These are phyloP conservation scores for Punctoribates punctum DNA, from an alignment of 2,888 invertebrate genomes.

Conservation along the genomic window DNA sequence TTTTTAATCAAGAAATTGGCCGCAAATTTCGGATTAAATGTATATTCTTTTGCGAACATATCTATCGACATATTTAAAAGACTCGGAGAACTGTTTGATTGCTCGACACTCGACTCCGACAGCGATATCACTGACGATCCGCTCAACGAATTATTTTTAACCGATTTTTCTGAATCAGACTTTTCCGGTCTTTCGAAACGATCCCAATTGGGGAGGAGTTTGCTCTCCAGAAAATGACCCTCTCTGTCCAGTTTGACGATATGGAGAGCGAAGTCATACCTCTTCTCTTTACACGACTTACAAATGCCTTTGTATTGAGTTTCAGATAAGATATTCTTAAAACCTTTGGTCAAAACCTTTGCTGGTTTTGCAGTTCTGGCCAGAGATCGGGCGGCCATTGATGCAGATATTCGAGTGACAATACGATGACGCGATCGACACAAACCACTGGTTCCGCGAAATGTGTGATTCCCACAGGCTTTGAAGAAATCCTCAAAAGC, in stretches of 20 bases:
- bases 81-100: neutral
- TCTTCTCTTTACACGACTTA: constrained; percentile 19
- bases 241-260: constrained; percentile 60
- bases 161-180: neutral
- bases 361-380: neutral
- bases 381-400: neutral
- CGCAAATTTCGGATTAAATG: constrained; percentile 29
- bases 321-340: neutral
- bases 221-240: constrained; percentile 51
- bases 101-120: too few species aligned
- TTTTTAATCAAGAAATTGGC: constrained; percentile 26
- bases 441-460: constrained; percentile 65
- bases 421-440: constrained; percentile 60
- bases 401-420: neutral
- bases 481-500: constrained; percentile 19
- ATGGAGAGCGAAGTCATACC: constrained; percentile 57
- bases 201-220: neutral
- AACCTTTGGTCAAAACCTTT: neutral
- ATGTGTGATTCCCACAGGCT: constrained; percentile 64
- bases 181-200: neutral
- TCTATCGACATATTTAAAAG: neutral
- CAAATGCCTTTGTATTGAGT: constrained; percentile 25
- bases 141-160: neutral
- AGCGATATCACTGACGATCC: neutral
- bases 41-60: constrained; percentile 7